A percentile compares a stretch with the other conserved stretches of the same genome.
Conservation (phyloP, 2,888 invertebrate genomes). For the Dermolepida albohirtum region DNA sequence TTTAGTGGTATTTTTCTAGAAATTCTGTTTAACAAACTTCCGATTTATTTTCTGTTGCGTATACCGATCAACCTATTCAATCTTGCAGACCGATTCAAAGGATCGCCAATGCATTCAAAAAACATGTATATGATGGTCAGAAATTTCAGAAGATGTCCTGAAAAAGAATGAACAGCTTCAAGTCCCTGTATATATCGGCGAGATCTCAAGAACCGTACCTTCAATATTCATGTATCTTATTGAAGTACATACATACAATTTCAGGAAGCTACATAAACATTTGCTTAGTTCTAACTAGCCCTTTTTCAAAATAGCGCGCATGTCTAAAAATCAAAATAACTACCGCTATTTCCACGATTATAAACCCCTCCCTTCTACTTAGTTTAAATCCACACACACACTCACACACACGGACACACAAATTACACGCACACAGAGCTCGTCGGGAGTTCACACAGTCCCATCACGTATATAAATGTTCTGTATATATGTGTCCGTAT, state of each 20-base stretch:
- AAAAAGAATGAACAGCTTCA: no score
- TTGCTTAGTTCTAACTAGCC: slow-evolving; percentile 30
- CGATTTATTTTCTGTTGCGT: no score
- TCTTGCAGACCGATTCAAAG: no score
- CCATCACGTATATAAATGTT: neutral
- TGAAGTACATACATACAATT: slow-evolving; percentile 15
- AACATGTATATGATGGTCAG: no score
- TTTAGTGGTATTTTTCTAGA: no score
- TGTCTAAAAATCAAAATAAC: slow-evolving; percentile 38
- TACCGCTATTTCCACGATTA: slow-evolving; percentile 36
- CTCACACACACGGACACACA: slow-evolving; percentile 17
- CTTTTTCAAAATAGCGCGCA: slow-evolving; percentile 30
- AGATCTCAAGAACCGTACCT: no score
- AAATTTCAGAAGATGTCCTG: no score
- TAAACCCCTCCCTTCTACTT: slow-evolving; percentile 37
- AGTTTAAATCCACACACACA: slow-evolving; percentile 31
- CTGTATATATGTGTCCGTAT: slow-evolving; percentile 31
- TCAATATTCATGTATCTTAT: slow-evolving; percentile 24
- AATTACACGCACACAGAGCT: neutral
- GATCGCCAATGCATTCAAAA: no score
- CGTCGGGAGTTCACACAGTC: neutral
- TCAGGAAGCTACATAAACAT: slow-evolving; percentile 26
- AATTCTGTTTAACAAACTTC: no score
- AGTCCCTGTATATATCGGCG: no score
- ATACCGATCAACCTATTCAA: no score